Evolutionary conservation across 2,888 invertebrate species (phyloP).

Genomic region (Drosophila antonietae): DNA sequence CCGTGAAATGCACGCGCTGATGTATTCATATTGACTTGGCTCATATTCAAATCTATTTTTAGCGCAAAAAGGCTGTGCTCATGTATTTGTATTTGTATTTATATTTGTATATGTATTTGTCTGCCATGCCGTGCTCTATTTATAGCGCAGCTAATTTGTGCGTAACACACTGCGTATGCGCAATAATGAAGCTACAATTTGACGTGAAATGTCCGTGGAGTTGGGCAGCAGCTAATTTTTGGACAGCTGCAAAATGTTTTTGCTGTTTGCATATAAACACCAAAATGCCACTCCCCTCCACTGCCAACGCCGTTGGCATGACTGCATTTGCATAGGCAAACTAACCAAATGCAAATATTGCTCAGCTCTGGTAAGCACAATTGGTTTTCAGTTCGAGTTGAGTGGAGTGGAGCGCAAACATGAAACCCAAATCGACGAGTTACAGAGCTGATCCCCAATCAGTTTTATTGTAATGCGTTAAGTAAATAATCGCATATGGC

Average conservation of each 20-base stretch:
- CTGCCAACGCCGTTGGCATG: background rate
- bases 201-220: constrained; percentile 4
- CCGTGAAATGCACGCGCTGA: constrained; percentile 3
- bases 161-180: constrained; percentile 64
- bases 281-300: too few relatives aligned
- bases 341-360: constrained; percentile 37
- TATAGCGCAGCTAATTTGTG: constrained; percentile 35
- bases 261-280: background rate
- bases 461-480: constrained; percentile 60
- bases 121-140: constrained; percentile 34
- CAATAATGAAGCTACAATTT: constrained; percentile 34
- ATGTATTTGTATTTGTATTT: background rate
- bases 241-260: constrained; percentile 24
- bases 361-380: constrained; percentile 12
- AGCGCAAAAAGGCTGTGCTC: background rate
- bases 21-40: constrained; percentile 13
- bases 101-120: constrained; percentile 13
- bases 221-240: constrained; percentile 30
- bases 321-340: constrained; percentile 27
- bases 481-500: constrained; percentile 60
- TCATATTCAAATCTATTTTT: constrained; percentile 37
- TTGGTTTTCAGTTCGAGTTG: constrained; percentile 6
- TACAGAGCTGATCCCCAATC: constrained; percentile 59
- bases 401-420: constrained; percentile 32
- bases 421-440: constrained; percentile 17